Evolutionary conservation across 1,140 invertebrate genomes (phyloP), one percentile per base, ranked within the genome.

Genomic region (Helicoverpa armigera): DNA sequence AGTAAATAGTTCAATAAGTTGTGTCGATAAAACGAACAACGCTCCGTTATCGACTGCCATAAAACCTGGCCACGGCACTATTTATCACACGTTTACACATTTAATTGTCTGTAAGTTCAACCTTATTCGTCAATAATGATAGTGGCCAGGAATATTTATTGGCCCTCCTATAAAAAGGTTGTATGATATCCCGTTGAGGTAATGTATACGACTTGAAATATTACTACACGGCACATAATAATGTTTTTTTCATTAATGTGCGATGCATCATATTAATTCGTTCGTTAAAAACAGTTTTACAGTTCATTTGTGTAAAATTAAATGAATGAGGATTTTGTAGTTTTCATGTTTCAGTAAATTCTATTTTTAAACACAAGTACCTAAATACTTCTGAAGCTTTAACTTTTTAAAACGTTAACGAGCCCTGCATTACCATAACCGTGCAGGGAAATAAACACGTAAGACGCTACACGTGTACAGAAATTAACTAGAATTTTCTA

Each of bases 1-100:
- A 78, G 76, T 78, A 78, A 78, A 78, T 67, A 78, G 76, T 69
- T 78, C 76, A 78, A 78, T 78, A 78, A 78, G 23, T 78, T 69
- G 61, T 56, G 76, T 69, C 63, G 74, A 76, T 76, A 76, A 76
- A 53, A 48, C 60, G 74, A 65, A 76, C 74, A 76, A 11, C 43
- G 18, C 48, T 53, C 18, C 13, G 43, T 69, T 78, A 78, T 78
- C 76, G 50, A 53, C n/a, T 3, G 23, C 63, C 76, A 78, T 78
- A 78, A 78, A 78, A 73, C 70, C 31, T 67, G 53, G 4, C 51
- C 50, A 48, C 51, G 61, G 51, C 29, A 61, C 63, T 14, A 78
- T 78, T 78, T 78, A 78, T 78, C 76, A 78, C 51, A 56, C 60
- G 63, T 78, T 77, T 77, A 77, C 74, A 63, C 76, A 78, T 78